These are phyloP conservation scores for Tiliacea aurago DNA, from an alignment of 2,888 invertebrate species.

Conservation along the genomic window DNA sequence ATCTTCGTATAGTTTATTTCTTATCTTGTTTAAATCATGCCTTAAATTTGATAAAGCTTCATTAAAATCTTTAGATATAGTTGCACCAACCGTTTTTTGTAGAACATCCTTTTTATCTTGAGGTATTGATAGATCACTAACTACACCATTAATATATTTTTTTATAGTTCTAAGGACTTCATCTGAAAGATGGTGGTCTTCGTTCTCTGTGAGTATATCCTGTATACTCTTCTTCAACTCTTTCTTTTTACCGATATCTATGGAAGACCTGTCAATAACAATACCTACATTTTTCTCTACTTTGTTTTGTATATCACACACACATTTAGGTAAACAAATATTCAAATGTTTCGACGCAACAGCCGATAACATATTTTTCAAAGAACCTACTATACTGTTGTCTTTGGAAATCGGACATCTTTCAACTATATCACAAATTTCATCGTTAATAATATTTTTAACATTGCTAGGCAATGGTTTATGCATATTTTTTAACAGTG, in stretches of 20 bases:
- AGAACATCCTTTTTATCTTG: slow-evolving; percentile 24
- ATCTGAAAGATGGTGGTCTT: slow-evolving; percentile 19
- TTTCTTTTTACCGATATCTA: slow-evolving; percentile 11
- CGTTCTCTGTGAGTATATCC: slow-evolving; percentile 33
- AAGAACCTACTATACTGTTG: neutral
- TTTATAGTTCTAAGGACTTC: slow-evolving; percentile 13
- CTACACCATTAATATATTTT: slow-evolving; percentile 12
- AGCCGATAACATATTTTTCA: slow-evolving; percentile 34
- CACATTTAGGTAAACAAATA: slow-evolving; percentile 15
- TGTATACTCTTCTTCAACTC: slow-evolving; percentile 35
- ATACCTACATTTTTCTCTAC: slow-evolving; percentile 23
- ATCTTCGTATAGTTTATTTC: slow-evolving; percentile 31
- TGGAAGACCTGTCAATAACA: slow-evolving; percentile 31
- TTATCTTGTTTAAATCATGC: slow-evolving; percentile 23
- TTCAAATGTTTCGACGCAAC: slow-evolving; percentile 30
- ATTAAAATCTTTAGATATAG: slow-evolving; percentile 54
- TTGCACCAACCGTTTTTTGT: slow-evolving; percentile 11
- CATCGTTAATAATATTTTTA: slow-evolving; percentile 18
- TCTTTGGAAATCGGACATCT: slow-evolving; percentile 23
- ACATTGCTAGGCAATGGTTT: slow-evolving; percentile 31
- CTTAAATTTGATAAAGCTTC: slow-evolving; percentile 14
- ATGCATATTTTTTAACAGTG: slow-evolving; percentile 24
- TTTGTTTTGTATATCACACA: slow-evolving; percentile 39
- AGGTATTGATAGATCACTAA: slow-evolving; percentile 43
- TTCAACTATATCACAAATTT: slow-evolving; percentile 37